phyloP scores from a whole-genome alignment of 2,888 invertebrate species.

The Parthenolecanium corni region DNA sequence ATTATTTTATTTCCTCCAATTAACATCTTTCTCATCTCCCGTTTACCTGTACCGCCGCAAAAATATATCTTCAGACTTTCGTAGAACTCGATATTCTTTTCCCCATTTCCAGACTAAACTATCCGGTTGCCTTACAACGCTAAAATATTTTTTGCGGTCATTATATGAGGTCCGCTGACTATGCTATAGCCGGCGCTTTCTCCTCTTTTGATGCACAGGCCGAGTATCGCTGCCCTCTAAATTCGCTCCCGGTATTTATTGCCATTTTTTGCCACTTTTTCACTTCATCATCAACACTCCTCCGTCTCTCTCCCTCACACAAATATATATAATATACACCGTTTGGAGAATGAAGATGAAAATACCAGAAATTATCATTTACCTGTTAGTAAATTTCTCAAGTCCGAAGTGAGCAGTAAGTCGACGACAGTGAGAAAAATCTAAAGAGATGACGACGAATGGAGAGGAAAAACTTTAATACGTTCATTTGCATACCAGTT shows the following conservation, averaged over 20 bases:
- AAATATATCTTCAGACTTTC: no score
- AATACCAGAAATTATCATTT: no score
- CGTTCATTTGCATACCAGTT: slow-evolving; percentile 1
- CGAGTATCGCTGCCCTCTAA: not conserved
- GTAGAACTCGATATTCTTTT: not conserved
- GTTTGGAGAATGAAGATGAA: no score
- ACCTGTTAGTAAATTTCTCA: no score
- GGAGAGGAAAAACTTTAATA: no score
- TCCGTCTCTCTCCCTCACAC: no score
- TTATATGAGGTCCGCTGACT: not conserved
- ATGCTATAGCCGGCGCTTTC: not conserved
- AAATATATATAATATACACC: no score
- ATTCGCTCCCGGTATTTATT: not conserved
- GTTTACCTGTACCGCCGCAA: not conserved
- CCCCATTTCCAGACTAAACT: not conserved
- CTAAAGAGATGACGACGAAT: no score
- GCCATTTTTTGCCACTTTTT: not conserved
- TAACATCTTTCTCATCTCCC: not conserved
- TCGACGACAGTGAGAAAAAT: no score
- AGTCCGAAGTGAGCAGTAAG: no score
- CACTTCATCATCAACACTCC: no score
- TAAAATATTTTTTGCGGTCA: not conserved
- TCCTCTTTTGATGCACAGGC: not conserved
- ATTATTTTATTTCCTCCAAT: not conserved
- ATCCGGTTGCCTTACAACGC: not conserved